These are phyloP conservation scores for Chionomys nivalis DNA, from an alignment of 2,113 vertebrate species.

Conservation along the genomic window DNA sequence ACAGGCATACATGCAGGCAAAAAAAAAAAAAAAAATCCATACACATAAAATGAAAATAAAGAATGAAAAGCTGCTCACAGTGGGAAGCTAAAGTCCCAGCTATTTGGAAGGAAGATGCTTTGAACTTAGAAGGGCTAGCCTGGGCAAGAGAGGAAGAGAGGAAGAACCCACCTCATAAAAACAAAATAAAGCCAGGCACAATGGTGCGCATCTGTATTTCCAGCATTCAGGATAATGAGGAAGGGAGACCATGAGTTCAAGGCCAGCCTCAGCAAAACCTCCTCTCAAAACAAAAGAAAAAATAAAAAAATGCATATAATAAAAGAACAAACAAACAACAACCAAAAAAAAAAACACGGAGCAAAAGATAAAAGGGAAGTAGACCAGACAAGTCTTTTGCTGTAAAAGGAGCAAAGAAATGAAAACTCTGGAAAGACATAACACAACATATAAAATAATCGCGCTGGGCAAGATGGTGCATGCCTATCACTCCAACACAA, in stretches of 20 bases:
- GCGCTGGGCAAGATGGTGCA: no score
- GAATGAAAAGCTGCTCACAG: not conserved
- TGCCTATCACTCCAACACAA: no score
- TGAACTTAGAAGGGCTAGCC: not conserved
- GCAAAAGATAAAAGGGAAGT: not conserved
- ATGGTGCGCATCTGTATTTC: not conserved
- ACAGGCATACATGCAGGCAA: not conserved
- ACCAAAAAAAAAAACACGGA: not conserved
- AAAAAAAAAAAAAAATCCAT: not conserved
- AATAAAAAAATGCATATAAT: not conserved
- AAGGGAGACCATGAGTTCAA: not conserved
- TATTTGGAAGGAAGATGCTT: not conserved
- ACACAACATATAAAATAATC: no score
- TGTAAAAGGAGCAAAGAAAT: no score
- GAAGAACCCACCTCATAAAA: not conserved
- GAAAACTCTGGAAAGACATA: no score
- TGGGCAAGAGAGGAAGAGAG: not conserved
- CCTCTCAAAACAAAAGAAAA: not conserved
- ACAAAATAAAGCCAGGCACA: not conserved
- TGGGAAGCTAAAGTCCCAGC: not conserved
- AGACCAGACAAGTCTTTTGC: no score
- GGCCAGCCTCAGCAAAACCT: not conserved
- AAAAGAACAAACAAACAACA: not conserved
- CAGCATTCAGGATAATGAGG: not conserved
- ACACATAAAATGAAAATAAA: not conserved